Evolutionary conservation across 2,797 vertebrate species (phyloP), one percentile per base, ranked within the genome.

Genomic region (Mormyrus proboscirostris): DNA sequence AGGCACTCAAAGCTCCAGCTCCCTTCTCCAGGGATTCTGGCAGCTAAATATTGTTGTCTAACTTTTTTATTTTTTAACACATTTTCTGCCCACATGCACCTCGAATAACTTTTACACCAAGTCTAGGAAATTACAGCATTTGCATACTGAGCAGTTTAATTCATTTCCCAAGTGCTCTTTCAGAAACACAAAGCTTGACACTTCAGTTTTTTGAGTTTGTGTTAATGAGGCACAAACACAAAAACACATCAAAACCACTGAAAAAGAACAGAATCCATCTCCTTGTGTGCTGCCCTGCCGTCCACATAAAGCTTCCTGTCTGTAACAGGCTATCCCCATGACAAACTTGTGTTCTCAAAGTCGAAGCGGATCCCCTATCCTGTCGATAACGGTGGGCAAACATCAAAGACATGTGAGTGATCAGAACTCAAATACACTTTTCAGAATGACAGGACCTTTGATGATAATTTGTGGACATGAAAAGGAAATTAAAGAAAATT

Each of bases 11-110:
- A 76, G 69, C 12, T 16, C 4, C 69, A 7, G 38, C 62, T 2
- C 10, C 62, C 29, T 41, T 44, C 33, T 79, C 73, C 73, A 79
- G 73, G 73, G 73, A 79, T 79, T 38, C 73, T 38, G 38, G 33
- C 73, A 79, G 16, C 73, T 41, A 79, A 44, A 79, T 69, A 79
- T 19, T 79, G 29, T 79, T 44, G 73, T 79, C 73, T 19, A 79
- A 38, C 38, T 44, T 38, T 79, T 76, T 19, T 8, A 41, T 76
- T 41, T 76, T 29, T 69, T 69, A 69, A 69, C 73, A 79, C 73
- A 79, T 79, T 79, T 79, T 16, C 73, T 79, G 73, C 73, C 73
- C 73, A 79, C 73, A 44, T 44, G 73, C 73, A 79, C 73, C 73
- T 79, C 29, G 16, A 69, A 69, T 69, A 69, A 69, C 62, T 69